Conservation (phyloP, 2,888 invertebrate genomes). For the Caradrina kadenii region DNA sequence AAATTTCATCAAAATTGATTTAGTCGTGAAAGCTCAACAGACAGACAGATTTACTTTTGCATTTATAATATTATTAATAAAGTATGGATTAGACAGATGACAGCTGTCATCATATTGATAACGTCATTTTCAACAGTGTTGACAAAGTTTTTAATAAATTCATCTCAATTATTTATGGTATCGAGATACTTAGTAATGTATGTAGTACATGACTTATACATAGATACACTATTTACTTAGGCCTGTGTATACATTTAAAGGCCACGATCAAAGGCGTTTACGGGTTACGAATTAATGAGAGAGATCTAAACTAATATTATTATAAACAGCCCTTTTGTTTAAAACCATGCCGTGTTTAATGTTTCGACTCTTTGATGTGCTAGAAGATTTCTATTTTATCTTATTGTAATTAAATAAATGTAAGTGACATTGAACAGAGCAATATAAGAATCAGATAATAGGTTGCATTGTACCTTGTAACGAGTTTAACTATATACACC, state of each 20-base stretch:
- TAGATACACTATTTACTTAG: conserved; percentile 33
- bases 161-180: no score
- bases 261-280: conserved; percentile 23
- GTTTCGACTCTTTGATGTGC: conserved; percentile 4
- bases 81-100: no score
- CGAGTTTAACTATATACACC: no score
- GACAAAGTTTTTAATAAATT: no score
- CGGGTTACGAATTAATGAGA: conserved; percentile 33
- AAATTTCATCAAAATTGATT: no score
- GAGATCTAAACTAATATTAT: conserved; percentile 40
- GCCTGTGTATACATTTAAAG: neutral
- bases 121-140: no score
- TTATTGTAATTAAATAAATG: neutral
- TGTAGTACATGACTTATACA: neutral
- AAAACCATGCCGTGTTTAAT: conserved; percentile 3
- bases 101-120: no score
- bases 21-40: no score
- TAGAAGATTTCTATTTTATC: neutral
- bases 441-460: no score
- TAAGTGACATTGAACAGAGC: neutral
- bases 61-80: no score
- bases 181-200: neutral
- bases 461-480: no score
- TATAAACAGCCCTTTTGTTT: conserved; percentile 27
- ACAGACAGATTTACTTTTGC: no score